Percentiles rank a stretch among this genome's conserved stretches.
Evolutionary conservation across 2,113 vertebrate genomes (phyloP).

Genomic region (Xyrauchen texanus): DNA sequence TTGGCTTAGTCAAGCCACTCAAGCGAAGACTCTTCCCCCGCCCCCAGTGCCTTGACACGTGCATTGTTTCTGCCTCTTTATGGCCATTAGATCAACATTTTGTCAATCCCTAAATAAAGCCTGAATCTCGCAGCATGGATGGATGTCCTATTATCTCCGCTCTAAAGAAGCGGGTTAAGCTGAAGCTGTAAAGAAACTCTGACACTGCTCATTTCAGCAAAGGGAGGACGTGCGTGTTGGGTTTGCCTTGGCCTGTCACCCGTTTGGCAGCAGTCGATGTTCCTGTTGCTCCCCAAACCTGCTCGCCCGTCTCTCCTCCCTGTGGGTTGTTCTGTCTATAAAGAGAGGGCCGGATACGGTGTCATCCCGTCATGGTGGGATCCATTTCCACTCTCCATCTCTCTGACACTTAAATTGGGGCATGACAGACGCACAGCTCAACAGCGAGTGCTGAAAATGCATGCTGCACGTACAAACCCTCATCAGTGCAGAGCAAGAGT

Average conservation of each 20-base stretch:
- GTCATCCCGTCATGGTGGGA: not conserved
- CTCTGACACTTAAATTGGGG: conserved; percentile 46
- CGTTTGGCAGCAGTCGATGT: conserved; percentile 51
- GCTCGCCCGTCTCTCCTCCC: not conserved
- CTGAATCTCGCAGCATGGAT: conserved; percentile 29
- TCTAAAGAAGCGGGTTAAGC: conserved; percentile 49
- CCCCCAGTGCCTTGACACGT: not conserved
- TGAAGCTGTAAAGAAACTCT: conserved; percentile 41
- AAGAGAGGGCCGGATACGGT: not conserved
- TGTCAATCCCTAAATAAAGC: conserved; percentile 30
- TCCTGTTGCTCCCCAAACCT: not conserved
- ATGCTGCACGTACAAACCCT: not conserved
- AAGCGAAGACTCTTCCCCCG: too few species aligned
- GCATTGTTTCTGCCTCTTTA: not conserved
- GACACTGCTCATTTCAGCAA: too few species aligned
- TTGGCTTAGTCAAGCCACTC: too few species aligned
- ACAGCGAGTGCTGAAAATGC: conserved; percentile 23
- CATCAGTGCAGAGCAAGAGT: conserved; percentile 17
- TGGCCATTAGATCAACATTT: conserved; percentile 12
- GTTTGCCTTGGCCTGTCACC: conserved; percentile 62
- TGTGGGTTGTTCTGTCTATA: not conserved
- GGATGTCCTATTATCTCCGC: conserved; percentile 49
- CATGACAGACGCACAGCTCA: conserved; percentile 15
- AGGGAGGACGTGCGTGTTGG: conserved; percentile 57
- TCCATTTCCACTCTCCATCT: not conserved